Conservation (phyloP, 2,888 invertebrate genomes). For the Spatulosminthurus flaviceps region DNA sequence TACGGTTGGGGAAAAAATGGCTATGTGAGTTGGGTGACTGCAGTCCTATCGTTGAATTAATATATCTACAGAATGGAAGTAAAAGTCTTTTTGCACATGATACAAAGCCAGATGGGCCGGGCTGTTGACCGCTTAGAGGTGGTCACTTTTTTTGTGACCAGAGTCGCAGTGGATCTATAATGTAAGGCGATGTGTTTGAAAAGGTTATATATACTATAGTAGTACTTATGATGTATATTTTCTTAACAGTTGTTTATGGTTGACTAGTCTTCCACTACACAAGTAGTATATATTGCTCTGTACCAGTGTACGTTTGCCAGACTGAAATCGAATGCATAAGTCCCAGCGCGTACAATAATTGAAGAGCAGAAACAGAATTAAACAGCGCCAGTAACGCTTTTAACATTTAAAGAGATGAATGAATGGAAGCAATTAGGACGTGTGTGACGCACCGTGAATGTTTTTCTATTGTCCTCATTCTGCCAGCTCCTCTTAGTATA, state of each 20-base stretch:
- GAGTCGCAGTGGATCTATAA: not conserved
- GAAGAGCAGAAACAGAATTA: too few species aligned
- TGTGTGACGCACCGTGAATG: conserved; percentile 40
- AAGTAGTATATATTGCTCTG: too few species aligned
- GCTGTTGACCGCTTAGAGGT: conserved; percentile 20
- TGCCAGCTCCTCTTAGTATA: not conserved
- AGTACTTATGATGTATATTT: too few species aligned
- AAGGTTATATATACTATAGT: too few species aligned
- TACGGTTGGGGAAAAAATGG: too few species aligned
- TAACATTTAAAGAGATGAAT: conserved; percentile 1
- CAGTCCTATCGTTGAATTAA: not conserved
- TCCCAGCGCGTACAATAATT: too few species aligned
- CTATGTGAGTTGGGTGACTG: conserved; percentile 15
- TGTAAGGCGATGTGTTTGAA: too few species aligned
- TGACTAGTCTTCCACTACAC: too few species aligned
- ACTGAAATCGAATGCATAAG: conserved; percentile 7
- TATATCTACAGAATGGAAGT: conserved; percentile 1
- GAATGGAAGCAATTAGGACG: conserved; percentile 41
- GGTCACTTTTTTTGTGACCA: conserved; percentile 7
- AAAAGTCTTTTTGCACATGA: not conserved
- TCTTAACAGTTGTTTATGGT: too few species aligned
- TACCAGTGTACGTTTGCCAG: too few species aligned
- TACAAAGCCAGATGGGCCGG: not conserved
- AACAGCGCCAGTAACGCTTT: too few species aligned
- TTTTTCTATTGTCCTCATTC: conserved; percentile 44